Conservation (phyloP, 2,797 vertebrate genomes). For the Poeciliopsis presidionis region DNA sequence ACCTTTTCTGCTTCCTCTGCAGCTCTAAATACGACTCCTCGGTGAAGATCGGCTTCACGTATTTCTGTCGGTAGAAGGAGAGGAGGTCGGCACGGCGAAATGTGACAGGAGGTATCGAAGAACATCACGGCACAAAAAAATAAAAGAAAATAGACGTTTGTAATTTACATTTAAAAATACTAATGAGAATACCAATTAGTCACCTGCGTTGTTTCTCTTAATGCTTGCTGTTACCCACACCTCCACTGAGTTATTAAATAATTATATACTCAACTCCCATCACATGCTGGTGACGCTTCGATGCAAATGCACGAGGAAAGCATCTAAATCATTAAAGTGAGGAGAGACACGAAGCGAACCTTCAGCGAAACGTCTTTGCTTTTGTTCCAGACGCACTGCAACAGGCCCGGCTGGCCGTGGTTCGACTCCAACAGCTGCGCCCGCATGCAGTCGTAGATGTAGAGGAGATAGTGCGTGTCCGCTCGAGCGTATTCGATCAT, state of each 20-base stretch:
- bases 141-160: constrained; percentile 1
- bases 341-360: constrained; percentile 72
- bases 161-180: neutral
- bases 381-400: constrained; percentile 91
- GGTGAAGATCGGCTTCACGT: constrained; percentile 91
- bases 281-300: neutral
- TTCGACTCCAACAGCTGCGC: constrained; percentile 84
- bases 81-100: neutral
- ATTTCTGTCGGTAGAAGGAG: constrained; percentile 83
- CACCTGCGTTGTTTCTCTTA: neutral
- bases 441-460: constrained; percentile 90
- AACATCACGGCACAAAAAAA: constrained; percentile 9
- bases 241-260: neutral
- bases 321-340: neutral
- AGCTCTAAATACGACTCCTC: constrained; percentile 94
- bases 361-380: constrained; percentile 92
- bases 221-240: neutral
- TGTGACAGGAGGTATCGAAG: constrained; percentile 6
- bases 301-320: neutral
- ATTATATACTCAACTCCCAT: neutral
- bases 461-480: constrained; percentile 96
- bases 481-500: constrained; percentile 91
- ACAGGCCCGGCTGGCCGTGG: constrained; percentile 81
- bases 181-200: neutral
- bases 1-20: constrained; percentile 91